A percentile compares a stretch with the other conserved stretches of the same genome.
phyloP scores from a whole-genome alignment of 2,113 vertebrate genomes.

The Poeciliopsis occidentalis region DNA sequence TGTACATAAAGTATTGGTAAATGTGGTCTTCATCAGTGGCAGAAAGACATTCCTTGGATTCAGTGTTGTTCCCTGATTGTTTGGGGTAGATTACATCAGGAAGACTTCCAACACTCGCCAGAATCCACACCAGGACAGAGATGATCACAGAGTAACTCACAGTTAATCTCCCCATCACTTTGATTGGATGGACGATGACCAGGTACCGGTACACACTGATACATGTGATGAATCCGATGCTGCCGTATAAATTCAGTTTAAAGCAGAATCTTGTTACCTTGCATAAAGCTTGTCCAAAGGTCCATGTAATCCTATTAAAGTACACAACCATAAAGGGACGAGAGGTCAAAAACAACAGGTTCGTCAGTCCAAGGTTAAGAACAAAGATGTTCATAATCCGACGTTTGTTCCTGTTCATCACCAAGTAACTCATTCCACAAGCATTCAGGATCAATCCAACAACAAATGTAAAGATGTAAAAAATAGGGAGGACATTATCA shows the following conservation, averaged over 20 bases:
- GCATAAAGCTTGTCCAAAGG: no score
- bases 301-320: constrained; percentile 13
- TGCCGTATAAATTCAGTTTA: constrained; percentile 85
- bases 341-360: constrained; percentile 82
- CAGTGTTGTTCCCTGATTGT: rapidly evolving
- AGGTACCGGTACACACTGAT: constrained; percentile 87
- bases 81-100: constrained; percentile 78
- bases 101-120: constrained; percentile 76
- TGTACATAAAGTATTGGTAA: no score
- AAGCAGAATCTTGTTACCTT: constrained; percentile 76
- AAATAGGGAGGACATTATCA: no score
- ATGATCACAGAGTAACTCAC: constrained; percentile 33
- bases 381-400: constrained; percentile 30
- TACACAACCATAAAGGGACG: constrained; percentile 84
- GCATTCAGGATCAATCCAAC: no score
- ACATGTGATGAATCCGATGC: constrained; percentile 86
- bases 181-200: constrained; percentile 83
- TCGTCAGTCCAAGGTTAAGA: constrained; percentile 73
- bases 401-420: constrained; percentile 36
- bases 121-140: constrained; percentile 69
- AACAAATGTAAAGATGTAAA: constrained; percentile 54
- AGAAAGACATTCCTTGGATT: no score
- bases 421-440: no score
- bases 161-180: constrained; percentile 71
- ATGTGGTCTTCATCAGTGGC: no score